Evolutionary conservation across 1,140 invertebrate genomes (phyloP), one percentile per base, ranked within the genome.

Genomic region (Eueides isabella): DNA sequence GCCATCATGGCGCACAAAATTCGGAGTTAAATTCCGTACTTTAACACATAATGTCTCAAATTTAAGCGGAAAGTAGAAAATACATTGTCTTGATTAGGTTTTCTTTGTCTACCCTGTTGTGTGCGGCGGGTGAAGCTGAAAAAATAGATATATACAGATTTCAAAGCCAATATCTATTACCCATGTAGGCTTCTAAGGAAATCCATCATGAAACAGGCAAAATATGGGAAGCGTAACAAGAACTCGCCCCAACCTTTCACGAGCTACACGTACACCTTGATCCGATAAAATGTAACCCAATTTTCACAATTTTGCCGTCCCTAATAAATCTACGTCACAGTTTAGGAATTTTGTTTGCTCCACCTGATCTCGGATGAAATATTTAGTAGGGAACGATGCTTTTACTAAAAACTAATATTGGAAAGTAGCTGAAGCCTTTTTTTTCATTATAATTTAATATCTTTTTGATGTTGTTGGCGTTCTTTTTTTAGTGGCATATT

Each of bases 231-330:
- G 72, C 38, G 64, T 67, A 66, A 67, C 55, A 62, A 66, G 48
- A 33, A 61, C 38, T 73, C 67, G 35, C 75, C 65, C 31, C 31
- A 67, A 72, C 69, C 61, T 63, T 64, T 63, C 30, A 19, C 70
- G 65, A 44, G 62, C 33, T 55, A 71, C 30, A 65, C 70, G 26
- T 69, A 63, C 61, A 67, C 65, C 65, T 69, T 75, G 61, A 78
- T 75, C 69, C 67, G 70, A 78, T 71, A 77, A 74, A 72, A 70
- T 65, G 76, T 78, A 75, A 78, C 69, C 76, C 73, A 78, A 78
- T 78, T 77, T 78, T 71, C 73, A 66, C 70, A 72, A 65, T 72
- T 72, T 75, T 19, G 23, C 74, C 55, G 44, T 70, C 77, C 75
- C 66, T 67, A 67, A 78, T 75, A 78, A 78, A 78, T 78, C 73